Conservation (phyloP, 2,888 invertebrate genomes). For the Acanthosoma haemorrhoidale region DNA sequence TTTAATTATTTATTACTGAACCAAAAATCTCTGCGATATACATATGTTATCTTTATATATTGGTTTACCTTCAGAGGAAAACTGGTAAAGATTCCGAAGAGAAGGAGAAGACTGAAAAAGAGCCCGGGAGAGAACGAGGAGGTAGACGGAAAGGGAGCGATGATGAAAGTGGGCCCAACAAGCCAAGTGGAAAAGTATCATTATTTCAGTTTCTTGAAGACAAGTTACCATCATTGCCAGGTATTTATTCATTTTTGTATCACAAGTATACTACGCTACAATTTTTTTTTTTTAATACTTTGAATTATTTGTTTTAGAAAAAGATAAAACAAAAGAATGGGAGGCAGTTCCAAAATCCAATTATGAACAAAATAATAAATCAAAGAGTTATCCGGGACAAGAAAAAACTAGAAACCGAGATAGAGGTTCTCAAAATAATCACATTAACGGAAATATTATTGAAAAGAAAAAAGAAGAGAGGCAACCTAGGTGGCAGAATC, state of each 20-base stretch:
- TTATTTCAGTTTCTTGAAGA: conserved; percentile 78
- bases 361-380: background rate
- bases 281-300: background rate
- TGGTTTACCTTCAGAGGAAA: conserved; percentile 35
- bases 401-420: conserved; percentile 21
- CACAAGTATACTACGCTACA: background rate
- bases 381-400: conserved; percentile 18
- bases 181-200: conserved; percentile 73
- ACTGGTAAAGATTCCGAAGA: conserved; percentile 35
- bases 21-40: too few relatives aligned
- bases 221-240: conserved; percentile 56
- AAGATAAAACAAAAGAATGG: conserved; percentile 32
- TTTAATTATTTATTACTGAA: too few relatives aligned
- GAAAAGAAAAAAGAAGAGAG: conserved; percentile 26
- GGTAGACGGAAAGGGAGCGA: conserved; percentile 43
- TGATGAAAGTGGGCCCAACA: conserved; percentile 45
- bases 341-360: conserved; percentile 13
- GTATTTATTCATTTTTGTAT: conserved; percentile 23
- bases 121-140: conserved; percentile 36
- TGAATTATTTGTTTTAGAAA: conserved; percentile 18
- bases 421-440: background rate
- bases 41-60: too few relatives aligned
- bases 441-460: background rate
- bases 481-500: conserved; percentile 31
- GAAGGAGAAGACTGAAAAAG: conserved; percentile 43